Evolutionary conservation across 2,113 vertebrate genomes (phyloP).

Genomic region (Siniperca knerii): DNA sequence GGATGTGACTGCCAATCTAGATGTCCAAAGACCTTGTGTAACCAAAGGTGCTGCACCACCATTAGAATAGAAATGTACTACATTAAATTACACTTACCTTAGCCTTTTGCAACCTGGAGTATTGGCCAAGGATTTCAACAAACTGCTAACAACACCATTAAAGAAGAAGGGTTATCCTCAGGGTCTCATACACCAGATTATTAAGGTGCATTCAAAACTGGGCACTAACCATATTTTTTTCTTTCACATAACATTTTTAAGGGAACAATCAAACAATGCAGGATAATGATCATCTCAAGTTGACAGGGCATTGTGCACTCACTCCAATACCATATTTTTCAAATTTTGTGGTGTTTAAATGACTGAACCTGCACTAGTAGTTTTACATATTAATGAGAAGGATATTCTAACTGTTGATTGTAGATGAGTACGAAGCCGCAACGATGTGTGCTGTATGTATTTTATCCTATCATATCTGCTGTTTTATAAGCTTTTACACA

Average conservation of each 20-base stretch:
- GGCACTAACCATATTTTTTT: constrained; percentile 54
- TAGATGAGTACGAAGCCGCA: constrained; percentile 6
- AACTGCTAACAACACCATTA: constrained; percentile 69
- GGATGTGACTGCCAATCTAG: constrained; percentile 56
- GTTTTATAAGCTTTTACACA: constrained; percentile 45
- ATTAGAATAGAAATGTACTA: constrained; percentile 49
- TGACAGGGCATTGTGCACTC: constrained; percentile 58
- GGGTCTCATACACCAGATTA: constrained; percentile 60
- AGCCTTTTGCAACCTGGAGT: constrained; percentile 46
- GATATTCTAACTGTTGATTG: constrained; percentile 33
- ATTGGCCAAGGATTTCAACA: constrained; percentile 60
- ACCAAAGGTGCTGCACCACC: constrained; percentile 29
- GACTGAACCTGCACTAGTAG: constrained; percentile 19
- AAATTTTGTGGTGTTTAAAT: constrained; percentile 44
- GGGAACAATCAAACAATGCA: constrained; percentile 70
- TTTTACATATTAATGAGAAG: constrained; percentile 18
- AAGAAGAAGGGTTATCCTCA: constrained; percentile 58
- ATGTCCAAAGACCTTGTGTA: constrained; percentile 62
- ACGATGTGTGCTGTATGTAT: neutral
- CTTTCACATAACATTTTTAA: constrained; percentile 71
- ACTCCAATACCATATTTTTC: constrained; percentile 43
- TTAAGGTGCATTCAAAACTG: constrained; percentile 68
- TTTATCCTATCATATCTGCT: constrained; percentile 27
- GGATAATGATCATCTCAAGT: constrained; percentile 72
- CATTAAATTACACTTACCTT: constrained; percentile 66